Percentiles rank a stretch among this genome's conserved stretches.
These are phyloP conservation scores for Symphodus melops DNA, from an alignment of 2,113 vertebrate species.

Conservation along the genomic window DNA sequence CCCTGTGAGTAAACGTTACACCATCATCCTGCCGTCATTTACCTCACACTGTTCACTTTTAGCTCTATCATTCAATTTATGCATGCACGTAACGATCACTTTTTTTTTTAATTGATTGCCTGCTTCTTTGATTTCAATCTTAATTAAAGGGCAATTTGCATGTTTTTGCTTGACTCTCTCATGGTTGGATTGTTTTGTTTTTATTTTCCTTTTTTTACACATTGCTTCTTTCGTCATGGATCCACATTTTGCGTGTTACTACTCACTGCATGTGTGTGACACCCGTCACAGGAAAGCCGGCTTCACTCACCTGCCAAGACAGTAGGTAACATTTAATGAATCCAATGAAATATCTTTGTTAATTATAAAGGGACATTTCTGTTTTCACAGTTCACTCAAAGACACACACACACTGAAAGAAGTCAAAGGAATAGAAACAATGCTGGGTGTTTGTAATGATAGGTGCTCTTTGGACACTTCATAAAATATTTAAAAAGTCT, in stretches of 20 bases:
- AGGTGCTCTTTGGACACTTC: no score
- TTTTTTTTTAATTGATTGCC: no score
- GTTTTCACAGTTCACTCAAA: no score
- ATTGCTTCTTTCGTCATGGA: slow-evolving; percentile 43
- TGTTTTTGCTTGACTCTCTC: slow-evolving; percentile 28
- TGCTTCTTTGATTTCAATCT: slow-evolving; percentile 42
- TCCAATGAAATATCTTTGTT: slow-evolving; percentile 1
- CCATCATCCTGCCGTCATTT: slow-evolving; percentile 70
- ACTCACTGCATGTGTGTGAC: slow-evolving; percentile 47
- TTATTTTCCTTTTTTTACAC: background rate
- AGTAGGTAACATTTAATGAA: slow-evolving; percentile 84
- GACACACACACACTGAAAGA: no score
- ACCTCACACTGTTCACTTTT: slow-evolving; percentile 76
- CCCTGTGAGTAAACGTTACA: slow-evolving; percentile 73
- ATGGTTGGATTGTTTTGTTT: slow-evolving; percentile 22
- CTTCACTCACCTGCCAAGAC: slow-evolving; percentile 83
- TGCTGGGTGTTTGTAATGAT: no score
- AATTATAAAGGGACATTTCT: background rate
- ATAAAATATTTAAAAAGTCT: no score
- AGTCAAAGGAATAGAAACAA: no score
- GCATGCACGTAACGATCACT: slow-evolving; percentile 53
- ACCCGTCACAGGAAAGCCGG: slow-evolving; percentile 77
- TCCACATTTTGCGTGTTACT: slow-evolving; percentile 44
- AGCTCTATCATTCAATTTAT: slow-evolving; percentile 49
- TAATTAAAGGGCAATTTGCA: slow-evolving; percentile 29